Percentiles rank a stretch among this genome's conserved stretches.
phyloP scores from a whole-genome alignment of 2,113 vertebrate species.

The Numida meleagris region DNA sequence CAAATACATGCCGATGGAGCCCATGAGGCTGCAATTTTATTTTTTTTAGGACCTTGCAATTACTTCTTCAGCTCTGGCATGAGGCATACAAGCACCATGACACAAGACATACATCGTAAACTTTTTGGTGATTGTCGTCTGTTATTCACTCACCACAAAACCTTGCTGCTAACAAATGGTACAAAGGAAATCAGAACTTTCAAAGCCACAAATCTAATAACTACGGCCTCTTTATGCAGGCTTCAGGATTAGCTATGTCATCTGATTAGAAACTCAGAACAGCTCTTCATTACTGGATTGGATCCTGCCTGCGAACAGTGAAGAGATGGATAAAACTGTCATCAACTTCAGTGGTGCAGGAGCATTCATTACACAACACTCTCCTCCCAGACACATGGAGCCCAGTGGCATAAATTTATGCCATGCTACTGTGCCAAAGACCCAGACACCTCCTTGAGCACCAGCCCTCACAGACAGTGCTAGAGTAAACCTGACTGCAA shows the following conservation, averaged over 20 bases:
- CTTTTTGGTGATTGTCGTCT: conserved; percentile 40
- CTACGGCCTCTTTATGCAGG: conserved; percentile 9
- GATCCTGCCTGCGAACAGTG: background rate
- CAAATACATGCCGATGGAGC: background rate
- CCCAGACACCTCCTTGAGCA: background rate
- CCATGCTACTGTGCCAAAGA: background rate
- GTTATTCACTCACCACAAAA: conserved; percentile 51
- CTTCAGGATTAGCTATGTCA: conserved; percentile 53
- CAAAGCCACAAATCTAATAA: conserved; percentile 60
- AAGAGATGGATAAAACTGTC: background rate
- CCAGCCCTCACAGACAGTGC: background rate
- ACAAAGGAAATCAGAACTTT: conserved; percentile 34
- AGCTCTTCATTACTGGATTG: conserved; percentile 49
- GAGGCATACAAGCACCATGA: background rate
- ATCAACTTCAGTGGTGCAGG: background rate
- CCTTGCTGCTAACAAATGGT: conserved; percentile 25
- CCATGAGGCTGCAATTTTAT: background rate
- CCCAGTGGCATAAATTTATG: conserved; percentile 6
- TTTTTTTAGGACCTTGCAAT: background rate
- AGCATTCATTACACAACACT: background rate
- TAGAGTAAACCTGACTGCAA: background rate
- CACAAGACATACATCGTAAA: conserved; percentile 49
- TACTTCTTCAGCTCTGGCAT: background rate
- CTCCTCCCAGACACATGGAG: background rate
- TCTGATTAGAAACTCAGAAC: conserved; percentile 51